phyloP scores from a whole-genome alignment of 2,113 vertebrate species.

The Eulemur rufifrons region DNA sequence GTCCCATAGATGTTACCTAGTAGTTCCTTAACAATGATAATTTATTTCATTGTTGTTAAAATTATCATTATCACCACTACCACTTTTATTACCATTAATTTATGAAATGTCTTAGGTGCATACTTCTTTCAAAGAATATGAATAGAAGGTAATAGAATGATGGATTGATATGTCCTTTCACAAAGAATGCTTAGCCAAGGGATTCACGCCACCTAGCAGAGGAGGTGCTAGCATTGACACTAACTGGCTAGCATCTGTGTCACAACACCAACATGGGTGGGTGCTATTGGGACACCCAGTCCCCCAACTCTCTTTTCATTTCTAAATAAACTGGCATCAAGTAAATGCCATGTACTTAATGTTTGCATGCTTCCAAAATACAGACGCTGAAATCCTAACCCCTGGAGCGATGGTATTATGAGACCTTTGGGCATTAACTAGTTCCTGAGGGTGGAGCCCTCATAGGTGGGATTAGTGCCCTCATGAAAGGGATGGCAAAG shows the following conservation, averaged over 20 bases:
- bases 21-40: not conserved
- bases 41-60: not conserved
- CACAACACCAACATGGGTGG: rapidly evolving
- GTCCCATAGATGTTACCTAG: not conserved
- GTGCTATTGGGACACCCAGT: too few species aligned
- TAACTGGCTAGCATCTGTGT: not conserved
- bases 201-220: not conserved
- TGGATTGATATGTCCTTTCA: not conserved
- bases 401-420: not conserved
- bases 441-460: not conserved
- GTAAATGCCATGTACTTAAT: not conserved
- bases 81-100: not conserved
- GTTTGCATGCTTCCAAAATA: not conserved
- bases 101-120: not conserved
- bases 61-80: not conserved
- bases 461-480: not conserved
- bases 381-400: not conserved
- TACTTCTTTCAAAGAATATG: not conserved
- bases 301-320: not conserved
- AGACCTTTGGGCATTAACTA: not conserved
- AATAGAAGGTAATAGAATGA: not conserved
- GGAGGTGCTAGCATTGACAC: not conserved
- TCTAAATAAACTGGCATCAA: not conserved
- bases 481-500: not conserved
- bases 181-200: not conserved